phyloP scores from a whole-genome alignment of 1,140 invertebrate genomes.

The Battus philenor region DNA sequence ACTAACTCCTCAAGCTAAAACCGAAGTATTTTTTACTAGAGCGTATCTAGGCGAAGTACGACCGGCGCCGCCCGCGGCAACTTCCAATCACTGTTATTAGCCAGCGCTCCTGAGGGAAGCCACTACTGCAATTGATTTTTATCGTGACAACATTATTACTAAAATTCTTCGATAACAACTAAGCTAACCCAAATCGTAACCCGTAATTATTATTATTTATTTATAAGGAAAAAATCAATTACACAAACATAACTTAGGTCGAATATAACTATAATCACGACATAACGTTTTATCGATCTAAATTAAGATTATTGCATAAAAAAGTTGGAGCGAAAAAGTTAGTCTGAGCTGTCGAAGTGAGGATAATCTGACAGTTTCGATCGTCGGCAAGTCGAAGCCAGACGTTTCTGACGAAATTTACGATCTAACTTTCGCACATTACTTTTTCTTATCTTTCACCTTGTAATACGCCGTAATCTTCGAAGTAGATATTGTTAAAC shows the following conservation, averaged over 20 bases:
- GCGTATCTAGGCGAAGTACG: slow-evolving; percentile 17
- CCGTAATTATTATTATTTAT: slow-evolving; percentile 40
- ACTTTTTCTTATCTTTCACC: slow-evolving; percentile 56
- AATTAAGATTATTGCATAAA: slow-evolving; percentile 37
- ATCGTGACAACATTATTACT: slow-evolving; percentile 60
- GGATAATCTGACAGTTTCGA: slow-evolving; percentile 61
- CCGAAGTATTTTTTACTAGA: slow-evolving; percentile 19
- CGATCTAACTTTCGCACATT: slow-evolving; percentile 60
- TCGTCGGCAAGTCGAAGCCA: slow-evolving; percentile 47
- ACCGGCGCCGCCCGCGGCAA: slow-evolving; percentile 28
- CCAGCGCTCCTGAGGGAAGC: slow-evolving; percentile 42
- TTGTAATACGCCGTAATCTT: slow-evolving; percentile 47
- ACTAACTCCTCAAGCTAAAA: slow-evolving; percentile 5
- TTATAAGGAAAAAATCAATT: slow-evolving; percentile 43
- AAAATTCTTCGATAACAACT: slow-evolving; percentile 35
- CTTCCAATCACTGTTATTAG: slow-evolving; percentile 48
- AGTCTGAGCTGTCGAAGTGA: slow-evolving; percentile 50
- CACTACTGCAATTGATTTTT: slow-evolving; percentile 55
- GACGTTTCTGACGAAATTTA: slow-evolving; percentile 61
- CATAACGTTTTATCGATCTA: slow-evolving; percentile 6
- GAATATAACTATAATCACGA: background rate
- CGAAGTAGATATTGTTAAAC: slow-evolving; percentile 26
- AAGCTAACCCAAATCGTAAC: slow-evolving; percentile 24
- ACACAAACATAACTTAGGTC: slow-evolving; percentile 15
- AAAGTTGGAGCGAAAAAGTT: slow-evolving; percentile 45